Evolutionary conservation across 2,888 invertebrate genomes (phyloP).

Genomic region (Sinodicranocentrus sp.): DNA sequence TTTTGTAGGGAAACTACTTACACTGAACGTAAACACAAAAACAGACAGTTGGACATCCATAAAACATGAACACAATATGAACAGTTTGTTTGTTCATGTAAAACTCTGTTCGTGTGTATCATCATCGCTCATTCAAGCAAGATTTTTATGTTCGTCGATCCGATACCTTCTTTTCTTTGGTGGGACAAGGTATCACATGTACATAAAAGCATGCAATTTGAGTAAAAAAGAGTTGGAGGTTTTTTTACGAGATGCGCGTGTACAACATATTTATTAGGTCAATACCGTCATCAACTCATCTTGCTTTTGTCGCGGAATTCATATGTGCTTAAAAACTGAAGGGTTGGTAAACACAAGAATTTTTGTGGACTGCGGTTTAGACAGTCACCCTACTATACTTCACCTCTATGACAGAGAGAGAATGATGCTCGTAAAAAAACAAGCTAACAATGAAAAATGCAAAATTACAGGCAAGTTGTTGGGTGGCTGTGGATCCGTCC

Average conservation of each 20-base stretch:
- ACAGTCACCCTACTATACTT: constrained; percentile 56
- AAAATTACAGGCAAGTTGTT: constrained; percentile 14
- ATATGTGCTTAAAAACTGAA: constrained; percentile 52
- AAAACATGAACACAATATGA: constrained; percentile 67
- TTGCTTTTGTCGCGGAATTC: constrained; percentile 33
- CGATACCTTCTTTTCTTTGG: constrained; percentile 25
- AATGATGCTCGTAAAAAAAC: constrained; percentile 61
- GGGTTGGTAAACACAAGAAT: constrained; percentile 63
- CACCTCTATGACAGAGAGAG: constrained; percentile 22
- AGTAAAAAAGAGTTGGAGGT: constrained; percentile 51
- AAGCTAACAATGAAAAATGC: constrained; percentile 34
- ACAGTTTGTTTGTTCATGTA: constrained; percentile 66
- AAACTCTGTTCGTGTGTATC: constrained; percentile 53
- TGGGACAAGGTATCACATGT: constrained; percentile 48
- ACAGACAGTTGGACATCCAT: constrained; percentile 68
- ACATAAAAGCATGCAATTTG: constrained; percentile 52
- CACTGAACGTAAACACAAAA: constrained; percentile 56
- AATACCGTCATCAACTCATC: constrained; percentile 67
- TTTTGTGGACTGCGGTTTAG: constrained; percentile 62
- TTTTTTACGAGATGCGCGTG: constrained; percentile 64
- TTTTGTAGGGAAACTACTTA: constrained; percentile 34
- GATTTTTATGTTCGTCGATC: constrained; percentile 34
- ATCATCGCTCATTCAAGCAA: constrained; percentile 56
- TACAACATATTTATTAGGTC: constrained; percentile 70
- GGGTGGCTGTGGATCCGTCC: background rate